Percentiles rank a stretch among this genome's conserved stretches.
Conservation (phyloP, 2,888 invertebrate species). For the Agrochola macilenta region DNA sequence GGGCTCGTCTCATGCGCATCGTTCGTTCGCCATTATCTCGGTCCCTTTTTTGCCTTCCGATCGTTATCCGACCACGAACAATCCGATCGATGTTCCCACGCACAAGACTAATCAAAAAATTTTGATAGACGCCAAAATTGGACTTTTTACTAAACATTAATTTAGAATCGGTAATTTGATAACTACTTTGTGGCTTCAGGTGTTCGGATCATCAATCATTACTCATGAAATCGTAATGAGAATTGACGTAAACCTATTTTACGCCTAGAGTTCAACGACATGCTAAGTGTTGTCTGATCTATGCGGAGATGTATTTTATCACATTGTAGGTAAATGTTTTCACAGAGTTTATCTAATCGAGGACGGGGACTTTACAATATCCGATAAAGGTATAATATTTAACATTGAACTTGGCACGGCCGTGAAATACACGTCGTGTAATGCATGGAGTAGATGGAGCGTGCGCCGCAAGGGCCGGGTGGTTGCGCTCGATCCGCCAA, state of each 20-base stretch:
- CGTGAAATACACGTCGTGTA: conserved; percentile 73
- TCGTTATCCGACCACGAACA: conserved; percentile 88
- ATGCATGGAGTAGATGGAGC: conserved; percentile 59
- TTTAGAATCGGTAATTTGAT: conserved; percentile 75
- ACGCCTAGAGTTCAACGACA: conserved; percentile 66
- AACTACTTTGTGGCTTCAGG: conserved; percentile 72
- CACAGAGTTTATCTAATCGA: conserved; percentile 52
- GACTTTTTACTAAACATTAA: conserved; percentile 82
- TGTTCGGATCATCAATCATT: conserved; percentile 69
- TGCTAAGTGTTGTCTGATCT: conserved; percentile 54
- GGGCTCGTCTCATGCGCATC: conserved; percentile 77
- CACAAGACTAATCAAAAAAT: conserved; percentile 80
- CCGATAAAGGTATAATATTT: conserved; percentile 63
- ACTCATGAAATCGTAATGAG: conserved; percentile 61
- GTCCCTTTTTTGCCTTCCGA: conserved; percentile 89
- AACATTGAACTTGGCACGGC: conserved; percentile 74
- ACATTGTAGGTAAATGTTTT: conserved; percentile 57
- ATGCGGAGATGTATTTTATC: conserved; percentile 42
- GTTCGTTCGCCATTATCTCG: conserved; percentile 83
- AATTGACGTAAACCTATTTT: conserved; percentile 69
- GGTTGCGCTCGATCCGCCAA: conserved; percentile 71
- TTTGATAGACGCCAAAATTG: conserved; percentile 83
- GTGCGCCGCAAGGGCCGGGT: conserved; percentile 61
- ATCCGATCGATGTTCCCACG: conserved; percentile 87
- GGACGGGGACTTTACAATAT: conserved; percentile 53